Conservation (phyloP, 2,888 invertebrate genomes). For the Notodonta ziczac region DNA sequence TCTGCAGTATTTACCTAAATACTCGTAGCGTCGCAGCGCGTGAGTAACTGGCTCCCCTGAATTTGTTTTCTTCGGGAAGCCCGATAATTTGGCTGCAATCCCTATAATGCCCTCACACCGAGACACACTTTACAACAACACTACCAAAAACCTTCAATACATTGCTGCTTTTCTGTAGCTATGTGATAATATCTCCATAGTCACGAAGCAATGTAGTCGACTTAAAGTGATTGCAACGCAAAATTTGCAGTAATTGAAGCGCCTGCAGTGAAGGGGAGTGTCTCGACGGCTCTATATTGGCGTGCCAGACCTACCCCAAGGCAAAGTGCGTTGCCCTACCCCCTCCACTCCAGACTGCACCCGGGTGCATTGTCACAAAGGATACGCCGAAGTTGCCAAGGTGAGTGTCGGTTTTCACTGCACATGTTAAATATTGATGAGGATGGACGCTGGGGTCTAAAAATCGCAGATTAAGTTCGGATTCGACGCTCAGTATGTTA, state of each 20-base stretch:
- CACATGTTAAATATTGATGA: conserved; percentile 29
- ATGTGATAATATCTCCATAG: neutral
- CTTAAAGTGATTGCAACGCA: neutral
- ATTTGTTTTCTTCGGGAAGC: conserved; percentile 70
- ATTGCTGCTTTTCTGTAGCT: conserved; percentile 33
- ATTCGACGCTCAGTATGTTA: neutral
- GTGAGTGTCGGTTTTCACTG: conserved; percentile 28
- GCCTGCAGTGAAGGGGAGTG: conserved; percentile 46
- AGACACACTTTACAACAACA: neutral
- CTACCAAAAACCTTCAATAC: conserved; percentile 15
- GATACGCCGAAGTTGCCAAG: conserved; percentile 33
- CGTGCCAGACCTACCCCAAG: conserved; percentile 76
- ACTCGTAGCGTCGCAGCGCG: conserved; percentile 41
- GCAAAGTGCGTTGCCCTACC: conserved; percentile 57
- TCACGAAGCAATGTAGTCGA: conserved; percentile 42
- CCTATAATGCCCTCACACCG: conserved; percentile 33
- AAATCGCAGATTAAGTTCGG: conserved; percentile 2
- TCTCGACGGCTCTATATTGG: conserved; percentile 59
- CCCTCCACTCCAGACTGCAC: conserved; percentile 37
- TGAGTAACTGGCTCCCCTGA: conserved; percentile 51
- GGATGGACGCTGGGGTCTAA: neutral
- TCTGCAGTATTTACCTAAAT: conserved; percentile 15
- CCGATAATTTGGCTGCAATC: conserved; percentile 70
- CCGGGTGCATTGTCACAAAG: conserved; percentile 56
- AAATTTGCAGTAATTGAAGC: conserved; percentile 43